phyloP scores from a whole-genome alignment of 2,797 vertebrate species.

The Cygnus olor region DNA sequence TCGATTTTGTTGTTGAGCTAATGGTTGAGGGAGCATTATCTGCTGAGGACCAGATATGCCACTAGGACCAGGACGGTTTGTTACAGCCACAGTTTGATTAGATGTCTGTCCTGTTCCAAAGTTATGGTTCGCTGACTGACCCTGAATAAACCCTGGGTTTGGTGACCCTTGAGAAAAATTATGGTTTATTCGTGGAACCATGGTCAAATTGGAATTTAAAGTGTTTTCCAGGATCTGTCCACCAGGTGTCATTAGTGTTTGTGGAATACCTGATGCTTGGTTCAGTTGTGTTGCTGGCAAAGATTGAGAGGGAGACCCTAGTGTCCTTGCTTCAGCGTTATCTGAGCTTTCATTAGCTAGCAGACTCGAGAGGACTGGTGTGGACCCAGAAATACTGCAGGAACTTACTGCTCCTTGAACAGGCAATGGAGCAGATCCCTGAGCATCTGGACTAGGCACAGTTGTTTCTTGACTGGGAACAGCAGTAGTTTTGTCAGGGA shows the following conservation, averaged over 20 bases:
- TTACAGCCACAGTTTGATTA: constrained; percentile 74
- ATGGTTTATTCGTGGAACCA: constrained; percentile 79
- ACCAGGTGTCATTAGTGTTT: constrained; percentile 79
- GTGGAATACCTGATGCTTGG: constrained; percentile 73
- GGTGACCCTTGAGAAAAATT: constrained; percentile 79
- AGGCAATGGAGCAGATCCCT: constrained; percentile 63
- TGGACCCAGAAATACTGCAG: constrained; percentile 84
- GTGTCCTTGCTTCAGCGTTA: constrained; percentile 79
- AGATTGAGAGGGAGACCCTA: constrained; percentile 81
- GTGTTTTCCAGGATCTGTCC: constrained; percentile 79
- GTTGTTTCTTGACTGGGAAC: constrained; percentile 50
- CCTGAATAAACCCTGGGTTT: constrained; percentile 79
- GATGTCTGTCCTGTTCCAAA: constrained; percentile 84
- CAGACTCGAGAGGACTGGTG: constrained; percentile 92
- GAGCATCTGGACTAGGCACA: constrained; percentile 65
- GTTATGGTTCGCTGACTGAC: constrained; percentile 75
- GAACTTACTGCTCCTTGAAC: constrained; percentile 70
- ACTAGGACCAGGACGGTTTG: constrained; percentile 78
- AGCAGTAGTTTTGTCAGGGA: constrained; percentile 60
- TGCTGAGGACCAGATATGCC: constrained; percentile 84
- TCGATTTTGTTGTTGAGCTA: constrained; percentile 82
- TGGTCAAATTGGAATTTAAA: constrained; percentile 74
- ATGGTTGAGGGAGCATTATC: constrained; percentile 79
- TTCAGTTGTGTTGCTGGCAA: constrained; percentile 81
- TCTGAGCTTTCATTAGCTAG: constrained; percentile 89